phyloP scores from a whole-genome alignment of 2,888 invertebrate genomes.

The Callyntrura guangdongensis region DNA sequence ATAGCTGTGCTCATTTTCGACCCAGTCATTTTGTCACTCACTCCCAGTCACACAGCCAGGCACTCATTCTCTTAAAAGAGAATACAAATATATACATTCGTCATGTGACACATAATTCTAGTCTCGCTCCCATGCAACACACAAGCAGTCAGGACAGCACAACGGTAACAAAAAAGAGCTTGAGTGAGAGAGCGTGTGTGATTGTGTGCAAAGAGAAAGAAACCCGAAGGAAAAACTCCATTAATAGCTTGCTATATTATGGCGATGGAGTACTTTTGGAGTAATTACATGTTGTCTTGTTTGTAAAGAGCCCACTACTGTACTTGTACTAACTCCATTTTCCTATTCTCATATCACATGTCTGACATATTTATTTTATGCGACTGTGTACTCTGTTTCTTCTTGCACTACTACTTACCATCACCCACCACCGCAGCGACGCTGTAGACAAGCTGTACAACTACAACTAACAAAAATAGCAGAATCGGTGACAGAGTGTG shows the following conservation, averaged over 20 bases:
- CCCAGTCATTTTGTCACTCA: slow-evolving; percentile 53
- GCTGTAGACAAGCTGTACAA: not conserved
- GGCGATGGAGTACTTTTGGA: slow-evolving; percentile 40
- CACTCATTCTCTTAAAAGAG: slow-evolving; percentile 31
- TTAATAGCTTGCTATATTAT: slow-evolving; percentile 51
- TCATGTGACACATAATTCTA: slow-evolving; percentile 25
- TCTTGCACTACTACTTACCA: not conserved
- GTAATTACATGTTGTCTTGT: slow-evolving; percentile 80
- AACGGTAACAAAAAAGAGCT: slow-evolving; percentile 5
- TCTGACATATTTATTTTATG: slow-evolving; percentile 10
- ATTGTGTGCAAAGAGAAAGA: not conserved
- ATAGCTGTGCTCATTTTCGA: slow-evolving; percentile 37
- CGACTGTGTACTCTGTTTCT: not conserved
- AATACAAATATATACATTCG: not conserved
- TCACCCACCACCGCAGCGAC: not conserved
- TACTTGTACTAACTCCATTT: slow-evolving; percentile 33
- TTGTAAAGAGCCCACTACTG: slow-evolving; percentile 75
- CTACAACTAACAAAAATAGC: slow-evolving; percentile 16
- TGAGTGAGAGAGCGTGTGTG: not conserved
- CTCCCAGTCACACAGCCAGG: slow-evolving; percentile 49
- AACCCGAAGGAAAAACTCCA: slow-evolving; percentile 61
- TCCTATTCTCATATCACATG: not conserved
- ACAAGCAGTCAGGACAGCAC: not conserved
- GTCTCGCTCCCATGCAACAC: not conserved
- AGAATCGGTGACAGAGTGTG: slow-evolving; percentile 64